These are phyloP conservation scores for Anguilla marmorata DNA, from an alignment of 2,797 vertebrate species.

Conservation along the genomic window DNA sequence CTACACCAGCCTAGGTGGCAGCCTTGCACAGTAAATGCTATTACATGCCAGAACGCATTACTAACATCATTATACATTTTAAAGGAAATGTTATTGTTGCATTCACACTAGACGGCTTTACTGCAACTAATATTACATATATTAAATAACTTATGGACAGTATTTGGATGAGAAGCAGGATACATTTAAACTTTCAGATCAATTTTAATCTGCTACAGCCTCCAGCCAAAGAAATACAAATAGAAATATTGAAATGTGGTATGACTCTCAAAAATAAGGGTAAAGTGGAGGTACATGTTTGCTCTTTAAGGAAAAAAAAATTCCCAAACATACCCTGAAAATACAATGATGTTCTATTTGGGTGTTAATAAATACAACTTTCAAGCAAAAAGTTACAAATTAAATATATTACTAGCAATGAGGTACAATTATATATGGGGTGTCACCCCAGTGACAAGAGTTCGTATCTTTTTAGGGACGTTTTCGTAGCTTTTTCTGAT, in stretches of 20 bases:
- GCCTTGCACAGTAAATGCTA: constrained; percentile 27
- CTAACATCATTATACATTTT: not conserved
- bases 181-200: not conserved
- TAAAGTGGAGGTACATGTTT: too few species aligned
- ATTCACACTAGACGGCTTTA: not conserved
- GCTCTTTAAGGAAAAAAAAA: too few species aligned
- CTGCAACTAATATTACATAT: not conserved
- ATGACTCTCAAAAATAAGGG: too few species aligned
- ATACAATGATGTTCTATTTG: too few species aligned
- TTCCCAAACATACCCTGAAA: too few species aligned
- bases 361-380: too few species aligned
- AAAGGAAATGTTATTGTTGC: not conserved
- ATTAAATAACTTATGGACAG: not conserved
- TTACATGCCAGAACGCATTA: not conserved
- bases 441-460: too few species aligned
- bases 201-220: not conserved
- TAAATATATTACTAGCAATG: too few species aligned
- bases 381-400: too few species aligned
- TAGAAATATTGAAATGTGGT: not conserved
- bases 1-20: constrained; percentile 30
- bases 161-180: not conserved
- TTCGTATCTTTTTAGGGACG: too few species aligned
- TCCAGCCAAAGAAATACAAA: not conserved
- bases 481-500: too few species aligned
- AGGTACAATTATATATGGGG: too few species aligned